A percentile compares a stretch with the other conserved stretches of the same genome.
Conservation (phyloP, 2,113 vertebrate genomes). For the Numida meleagris region DNA sequence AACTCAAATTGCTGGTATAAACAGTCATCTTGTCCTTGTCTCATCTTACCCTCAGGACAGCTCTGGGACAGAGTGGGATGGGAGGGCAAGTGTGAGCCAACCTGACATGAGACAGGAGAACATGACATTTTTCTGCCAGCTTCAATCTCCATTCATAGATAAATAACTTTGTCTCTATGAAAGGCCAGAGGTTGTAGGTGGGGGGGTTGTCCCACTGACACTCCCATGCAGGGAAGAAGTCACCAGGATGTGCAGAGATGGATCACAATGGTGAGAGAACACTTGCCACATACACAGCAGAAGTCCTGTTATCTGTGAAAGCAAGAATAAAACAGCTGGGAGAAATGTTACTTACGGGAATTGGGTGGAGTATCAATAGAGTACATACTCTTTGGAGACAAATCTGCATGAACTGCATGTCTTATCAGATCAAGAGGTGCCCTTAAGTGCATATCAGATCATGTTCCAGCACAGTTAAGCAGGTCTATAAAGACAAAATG, state of each 20-base stretch:
- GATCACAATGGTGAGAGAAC: not conserved
- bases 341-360: not conserved
- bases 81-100: not conserved
- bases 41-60: not conserved
- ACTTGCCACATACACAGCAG: rapidly evolving
- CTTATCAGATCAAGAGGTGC: not conserved
- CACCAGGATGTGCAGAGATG: not conserved
- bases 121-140: not conserved
- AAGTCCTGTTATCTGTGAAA: not conserved
- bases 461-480: not conserved
- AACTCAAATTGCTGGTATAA: not conserved
- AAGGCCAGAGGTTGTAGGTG: not conserved
- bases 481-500: not conserved
- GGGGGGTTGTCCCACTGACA: not conserved
- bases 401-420: not conserved
- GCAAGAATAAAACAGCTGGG: not conserved
- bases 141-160: not conserved
- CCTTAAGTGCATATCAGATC: rapidly evolving
- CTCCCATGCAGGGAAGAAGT: not conserved
- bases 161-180: not conserved
- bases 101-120: not conserved
- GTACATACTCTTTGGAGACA: not conserved
- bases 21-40: not conserved
- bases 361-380: not conserved
- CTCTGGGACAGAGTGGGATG: not conserved